phyloP scores from a whole-genome alignment of 2,888 invertebrate genomes.

The Disparrhopalites patrizii region DNA sequence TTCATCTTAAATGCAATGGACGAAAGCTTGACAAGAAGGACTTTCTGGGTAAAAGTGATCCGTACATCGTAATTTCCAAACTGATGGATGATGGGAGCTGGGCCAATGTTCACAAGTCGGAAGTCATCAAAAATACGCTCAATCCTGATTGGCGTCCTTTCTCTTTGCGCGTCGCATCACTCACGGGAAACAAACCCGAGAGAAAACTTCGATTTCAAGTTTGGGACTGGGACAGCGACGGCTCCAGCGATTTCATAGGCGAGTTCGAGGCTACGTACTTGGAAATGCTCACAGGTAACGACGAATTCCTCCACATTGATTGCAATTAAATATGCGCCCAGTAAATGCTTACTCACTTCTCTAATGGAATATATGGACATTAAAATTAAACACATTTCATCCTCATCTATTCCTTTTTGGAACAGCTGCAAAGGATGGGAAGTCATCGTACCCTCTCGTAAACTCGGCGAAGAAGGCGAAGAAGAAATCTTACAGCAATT shows the following conservation, averaged over 20 bases:
- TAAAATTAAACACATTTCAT: too few species aligned
- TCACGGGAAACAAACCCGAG: conserved; percentile 55
- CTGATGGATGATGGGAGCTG: conserved; percentile 54
- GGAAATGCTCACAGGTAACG: conserved; percentile 50
- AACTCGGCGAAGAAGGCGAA: conserved; percentile 55
- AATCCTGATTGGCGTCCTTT: conserved; percentile 57
- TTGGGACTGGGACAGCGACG: conserved; percentile 56
- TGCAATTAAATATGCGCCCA: too few species aligned
- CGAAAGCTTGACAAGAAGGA: conserved; percentile 55
- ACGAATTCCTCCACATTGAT: too few species aligned
- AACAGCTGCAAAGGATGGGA: conserved; percentile 39
- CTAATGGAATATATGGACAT: not conserved
- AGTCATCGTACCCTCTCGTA: conserved; percentile 51
- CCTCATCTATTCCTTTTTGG: not conserved
- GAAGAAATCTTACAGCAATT: conserved; percentile 55
- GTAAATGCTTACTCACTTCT: not conserved
- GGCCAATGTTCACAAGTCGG: conserved; percentile 55
- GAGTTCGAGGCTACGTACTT: conserved; percentile 52
- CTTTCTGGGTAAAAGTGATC: conserved; percentile 56
- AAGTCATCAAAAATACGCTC: conserved; percentile 55
- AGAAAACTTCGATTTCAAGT: conserved; percentile 55
- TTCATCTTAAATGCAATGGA: conserved; percentile 51
- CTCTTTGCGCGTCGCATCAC: conserved; percentile 48
- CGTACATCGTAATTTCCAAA: conserved; percentile 53
- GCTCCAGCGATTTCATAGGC: conserved; percentile 56